Evolutionary conservation across 1,140 invertebrate species (phyloP).

Genomic region (Sycobia sp.): DNA sequence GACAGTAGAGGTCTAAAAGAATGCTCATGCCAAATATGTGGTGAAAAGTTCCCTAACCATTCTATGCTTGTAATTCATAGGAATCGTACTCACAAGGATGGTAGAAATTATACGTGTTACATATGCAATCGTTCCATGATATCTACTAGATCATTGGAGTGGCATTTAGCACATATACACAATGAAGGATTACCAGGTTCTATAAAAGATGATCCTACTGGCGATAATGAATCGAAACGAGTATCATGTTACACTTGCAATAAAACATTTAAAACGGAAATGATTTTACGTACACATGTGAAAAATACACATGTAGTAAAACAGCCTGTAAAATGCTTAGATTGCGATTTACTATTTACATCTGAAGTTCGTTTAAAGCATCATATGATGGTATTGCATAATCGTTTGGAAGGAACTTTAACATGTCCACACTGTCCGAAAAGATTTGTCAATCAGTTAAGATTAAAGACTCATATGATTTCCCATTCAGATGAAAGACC

Average conservation of each 20-base stretch:
- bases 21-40: slow-evolving; percentile 58
- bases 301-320: slow-evolving; percentile 60
- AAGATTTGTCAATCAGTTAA: slow-evolving; percentile 58
- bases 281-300: slow-evolving; percentile 57
- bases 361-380: slow-evolving; percentile 57
- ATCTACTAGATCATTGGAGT: slow-evolving; percentile 54
- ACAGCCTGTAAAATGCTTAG: slow-evolving; percentile 56
- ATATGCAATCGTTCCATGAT: slow-evolving; percentile 61
- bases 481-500: slow-evolving; percentile 59
- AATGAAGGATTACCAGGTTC: slow-evolving; percentile 48
- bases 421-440: slow-evolving; percentile 57
- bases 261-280: slow-evolving; percentile 60
- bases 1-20: slow-evolving; percentile 57
- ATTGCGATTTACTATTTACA: slow-evolving; percentile 53
- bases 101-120: slow-evolving; percentile 55
- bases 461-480: slow-evolving; percentile 60
- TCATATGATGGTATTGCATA: slow-evolving; percentile 58
- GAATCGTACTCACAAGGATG: slow-evolving; percentile 57
- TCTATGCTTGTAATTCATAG: slow-evolving; percentile 59
- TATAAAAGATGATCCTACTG: slow-evolving; percentile 39
- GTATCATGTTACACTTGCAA: slow-evolving; percentile 55
- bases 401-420: slow-evolving; percentile 56
- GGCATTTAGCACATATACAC: slow-evolving; percentile 59
- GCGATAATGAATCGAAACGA: slow-evolving; percentile 45
- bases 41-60: slow-evolving; percentile 59